Evolutionary conservation across 2,888 invertebrate species (phyloP).

Genomic region (Acronicta psi): DNA sequence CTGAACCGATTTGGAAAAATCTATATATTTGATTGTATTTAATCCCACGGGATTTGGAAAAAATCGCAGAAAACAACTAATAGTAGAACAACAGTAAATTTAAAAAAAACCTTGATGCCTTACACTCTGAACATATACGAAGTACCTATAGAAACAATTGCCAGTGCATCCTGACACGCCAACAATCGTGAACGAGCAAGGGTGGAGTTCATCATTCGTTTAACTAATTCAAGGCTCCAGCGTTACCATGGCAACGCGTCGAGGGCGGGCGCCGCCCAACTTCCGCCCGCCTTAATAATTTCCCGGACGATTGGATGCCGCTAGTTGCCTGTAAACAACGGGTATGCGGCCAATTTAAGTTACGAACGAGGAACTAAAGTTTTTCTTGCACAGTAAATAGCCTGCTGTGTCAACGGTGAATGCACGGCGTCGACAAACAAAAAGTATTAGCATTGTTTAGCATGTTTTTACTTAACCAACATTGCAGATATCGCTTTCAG

Average conservation of each 20-base stretch:
- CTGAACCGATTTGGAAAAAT: no score
- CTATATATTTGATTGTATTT: no score
- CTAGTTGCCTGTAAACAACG: slow-evolving; percentile 73
- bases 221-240: slow-evolving; percentile 80
- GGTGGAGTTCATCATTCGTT: slow-evolving; percentile 80
- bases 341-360: slow-evolving; percentile 76
- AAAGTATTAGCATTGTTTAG: slow-evolving; percentile 29
- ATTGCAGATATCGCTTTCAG: slow-evolving; percentile 4
- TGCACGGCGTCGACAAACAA: slow-evolving; percentile 7
- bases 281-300: slow-evolving; percentile 75
- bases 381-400: slow-evolving; percentile 39
- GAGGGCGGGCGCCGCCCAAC: slow-evolving; percentile 69
- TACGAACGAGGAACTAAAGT: slow-evolving; percentile 56
- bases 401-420: slow-evolving; percentile 12
- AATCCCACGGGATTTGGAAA: no score
- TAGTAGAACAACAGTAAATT: no score
- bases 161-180: slow-evolving; percentile 41
- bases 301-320: slow-evolving; percentile 77
- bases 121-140: slow-evolving; percentile 12
- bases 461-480: slow-evolving; percentile 24
- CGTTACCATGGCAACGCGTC: slow-evolving; percentile 77
- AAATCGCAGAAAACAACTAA: no score
- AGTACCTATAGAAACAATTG: slow-evolving; percentile 23
- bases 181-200: slow-evolving; percentile 62
- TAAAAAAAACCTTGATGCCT: slow-evolving; percentile 18